Conservation (phyloP, 2,888 invertebrate species). For the Drosophila limbata region DNA sequence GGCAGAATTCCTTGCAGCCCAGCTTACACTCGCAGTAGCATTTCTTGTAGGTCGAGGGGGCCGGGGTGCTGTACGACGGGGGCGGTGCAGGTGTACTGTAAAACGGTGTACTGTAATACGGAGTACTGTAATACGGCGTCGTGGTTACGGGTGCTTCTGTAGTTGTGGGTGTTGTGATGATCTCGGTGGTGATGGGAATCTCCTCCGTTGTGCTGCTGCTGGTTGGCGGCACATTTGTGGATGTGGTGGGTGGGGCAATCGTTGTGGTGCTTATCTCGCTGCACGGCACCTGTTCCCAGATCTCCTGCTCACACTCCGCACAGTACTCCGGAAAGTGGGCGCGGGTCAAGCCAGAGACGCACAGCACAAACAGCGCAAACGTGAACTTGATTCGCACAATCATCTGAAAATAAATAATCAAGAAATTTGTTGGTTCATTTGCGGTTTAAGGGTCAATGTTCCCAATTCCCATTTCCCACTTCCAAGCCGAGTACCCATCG, state of each 20-base stretch:
- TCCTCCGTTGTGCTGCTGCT: slow-evolving; percentile 22
- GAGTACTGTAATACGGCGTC: slow-evolving; percentile 1
- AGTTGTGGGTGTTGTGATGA: slow-evolving; percentile 23
- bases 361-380: slow-evolving; percentile 36
- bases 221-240: slow-evolving; percentile 7
- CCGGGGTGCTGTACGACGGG: slow-evolving; percentile 8
- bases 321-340: slow-evolving; percentile 69
- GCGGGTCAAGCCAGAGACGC: slow-evolving; percentile 17
- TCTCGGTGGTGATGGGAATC: slow-evolving; percentile 13
- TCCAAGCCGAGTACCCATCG: background rate
- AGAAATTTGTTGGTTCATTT: slow-evolving; percentile 8
- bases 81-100: slow-evolving; percentile 7
- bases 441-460: slow-evolving; percentile 35
- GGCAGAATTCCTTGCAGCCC: slow-evolving; percentile 82
- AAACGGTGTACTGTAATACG: slow-evolving; percentile 7
- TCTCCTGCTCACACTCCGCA: slow-evolving; percentile 79
- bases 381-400: slow-evolving; percentile 53
- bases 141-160: slow-evolving; percentile 15
- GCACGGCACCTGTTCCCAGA: slow-evolving; percentile 82
- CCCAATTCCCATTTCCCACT: slow-evolving; percentile 5
- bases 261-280: slow-evolving; percentile 58
- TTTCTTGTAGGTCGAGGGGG: slow-evolving; percentile 59
- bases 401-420: slow-evolving; percentile 48
- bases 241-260: slow-evolving; percentile 9
- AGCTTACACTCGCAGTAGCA: slow-evolving; percentile 81